Percentiles rank a stretch among this genome's conserved stretches.
phyloP scores from a whole-genome alignment of 2,888 invertebrate genomes.

The Sarcophaga caerulescens region DNA sequence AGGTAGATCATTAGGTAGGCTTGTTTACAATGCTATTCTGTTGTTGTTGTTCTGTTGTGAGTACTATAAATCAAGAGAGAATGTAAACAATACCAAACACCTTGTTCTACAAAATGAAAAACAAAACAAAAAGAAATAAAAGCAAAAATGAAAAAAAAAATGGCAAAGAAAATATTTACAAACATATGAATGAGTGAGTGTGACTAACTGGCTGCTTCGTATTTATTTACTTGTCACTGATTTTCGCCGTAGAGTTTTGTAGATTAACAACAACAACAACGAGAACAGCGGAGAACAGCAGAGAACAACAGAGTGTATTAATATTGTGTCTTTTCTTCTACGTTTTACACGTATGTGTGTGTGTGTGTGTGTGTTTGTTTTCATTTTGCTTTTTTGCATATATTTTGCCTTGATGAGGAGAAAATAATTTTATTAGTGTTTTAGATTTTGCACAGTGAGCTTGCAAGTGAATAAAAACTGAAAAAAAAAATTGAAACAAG shows the following conservation, averaged over 20 bases:
- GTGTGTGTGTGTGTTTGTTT: conserved; percentile 31
- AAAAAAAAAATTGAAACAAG: conserved; percentile 43
- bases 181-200: not conserved
- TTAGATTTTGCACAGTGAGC: conserved; percentile 76
- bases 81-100: conserved; percentile 17
- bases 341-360: not conserved
- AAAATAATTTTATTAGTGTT: conserved; percentile 78
- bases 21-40: not conserved
- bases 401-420: conserved; percentile 78
- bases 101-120: conserved; percentile 19
- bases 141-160: not conserved
- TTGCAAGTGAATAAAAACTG: conserved; percentile 63
- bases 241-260: conserved; percentile 20
- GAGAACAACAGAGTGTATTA: not conserved
- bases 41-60: not conserved
- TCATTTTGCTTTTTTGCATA: conserved; percentile 75
- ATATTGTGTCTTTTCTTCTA: conserved; percentile 15
- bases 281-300: too few relatives aligned
- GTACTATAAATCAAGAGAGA: not conserved
- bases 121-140: not conserved
- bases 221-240: conserved; percentile 9
- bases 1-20: not conserved
- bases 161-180: not conserved
- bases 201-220: too few relatives aligned
- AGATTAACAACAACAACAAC: not conserved